Evolutionary conservation across 2,113 vertebrate genomes (phyloP).

Genomic region (Gymnogyps californianus): DNA sequence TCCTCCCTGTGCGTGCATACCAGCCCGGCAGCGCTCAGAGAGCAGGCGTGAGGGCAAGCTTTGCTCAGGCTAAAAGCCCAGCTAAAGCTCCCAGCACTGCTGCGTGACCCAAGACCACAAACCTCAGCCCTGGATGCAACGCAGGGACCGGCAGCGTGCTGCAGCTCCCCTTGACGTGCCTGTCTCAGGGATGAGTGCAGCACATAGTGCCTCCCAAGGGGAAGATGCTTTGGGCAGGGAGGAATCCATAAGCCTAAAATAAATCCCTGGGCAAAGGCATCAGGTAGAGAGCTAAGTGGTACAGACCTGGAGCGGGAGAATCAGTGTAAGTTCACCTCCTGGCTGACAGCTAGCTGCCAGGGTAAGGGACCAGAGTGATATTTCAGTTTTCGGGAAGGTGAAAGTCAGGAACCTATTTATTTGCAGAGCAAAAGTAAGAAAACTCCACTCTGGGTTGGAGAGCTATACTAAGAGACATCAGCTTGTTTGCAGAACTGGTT

Average conservation of each 20-base stretch:
- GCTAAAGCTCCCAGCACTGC: background rate
- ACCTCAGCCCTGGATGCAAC: fast-evolving
- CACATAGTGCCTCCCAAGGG: background rate
- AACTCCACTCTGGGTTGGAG: background rate
- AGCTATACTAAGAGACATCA: background rate
- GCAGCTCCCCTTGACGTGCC: fast-evolving
- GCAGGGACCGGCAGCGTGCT: fast-evolving
- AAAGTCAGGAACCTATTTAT: background rate
- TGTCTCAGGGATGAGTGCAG: fast-evolving
- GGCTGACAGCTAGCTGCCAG: background rate
- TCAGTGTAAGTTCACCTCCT: background rate
- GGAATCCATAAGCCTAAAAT: background rate
- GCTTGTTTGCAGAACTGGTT: background rate
- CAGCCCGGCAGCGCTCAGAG: background rate
- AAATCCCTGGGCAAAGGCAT: background rate
- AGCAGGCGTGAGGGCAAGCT: background rate
- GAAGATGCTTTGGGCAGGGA: background rate
- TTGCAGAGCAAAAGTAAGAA: background rate
- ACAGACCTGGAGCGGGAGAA: background rate
- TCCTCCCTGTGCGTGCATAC: background rate
- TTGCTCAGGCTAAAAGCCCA: background rate
- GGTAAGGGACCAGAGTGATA: background rate
- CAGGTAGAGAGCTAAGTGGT: background rate
- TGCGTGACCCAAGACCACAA: fast-evolving
- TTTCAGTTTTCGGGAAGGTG: background rate